A percentile compares a stretch with the other conserved stretches of the same genome.
These are phyloP conservation scores for Tholera decimalis DNA, from an alignment of 2,888 invertebrate genomes.

Conservation along the genomic window DNA sequence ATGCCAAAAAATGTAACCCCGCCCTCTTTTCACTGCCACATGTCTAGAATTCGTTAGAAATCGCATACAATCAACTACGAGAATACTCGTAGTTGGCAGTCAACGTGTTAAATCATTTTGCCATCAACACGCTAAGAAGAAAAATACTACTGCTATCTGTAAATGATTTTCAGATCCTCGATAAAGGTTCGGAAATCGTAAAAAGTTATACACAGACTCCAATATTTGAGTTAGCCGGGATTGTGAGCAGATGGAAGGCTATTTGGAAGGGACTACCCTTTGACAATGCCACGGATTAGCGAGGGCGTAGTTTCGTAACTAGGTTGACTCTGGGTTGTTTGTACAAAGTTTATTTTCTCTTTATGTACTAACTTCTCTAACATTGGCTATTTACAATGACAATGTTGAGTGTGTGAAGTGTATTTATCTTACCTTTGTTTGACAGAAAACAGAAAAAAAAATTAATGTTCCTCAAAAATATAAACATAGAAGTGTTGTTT, in stretches of 20 bases:
- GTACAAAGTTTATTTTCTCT: not conserved
- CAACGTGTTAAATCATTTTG: too few species aligned
- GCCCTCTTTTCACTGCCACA: too few species aligned
- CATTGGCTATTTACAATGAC: too few species aligned
- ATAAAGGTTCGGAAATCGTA: slow-evolving; percentile 26
- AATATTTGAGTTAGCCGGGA: slow-evolving; percentile 34
- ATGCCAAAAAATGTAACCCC: too few species aligned
- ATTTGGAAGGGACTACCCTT: slow-evolving; percentile 32
- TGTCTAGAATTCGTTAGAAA: too few species aligned
- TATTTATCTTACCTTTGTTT: too few species aligned
- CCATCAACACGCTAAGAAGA: too few species aligned
- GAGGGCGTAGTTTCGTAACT: slow-evolving; percentile 18
- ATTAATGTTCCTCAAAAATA: too few species aligned
- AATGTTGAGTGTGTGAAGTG: not conserved
- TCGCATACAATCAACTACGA: too few species aligned
- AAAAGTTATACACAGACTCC: slow-evolving; percentile 23
- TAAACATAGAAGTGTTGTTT: too few species aligned
- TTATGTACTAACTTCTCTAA: not conserved
- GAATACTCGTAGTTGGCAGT: too few species aligned
- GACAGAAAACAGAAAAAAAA: too few species aligned
- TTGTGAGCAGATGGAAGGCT: slow-evolving; percentile 22
- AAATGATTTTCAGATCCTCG: not conserved
- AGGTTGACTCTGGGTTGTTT: not conserved
- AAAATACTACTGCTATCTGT: not conserved
- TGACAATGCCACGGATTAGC: slow-evolving; percentile 30